Evolutionary conservation across 2,113 vertebrate species (phyloP), one percentile per base, ranked within the genome.

Genomic region (Pleuronectes platessa): DNA sequence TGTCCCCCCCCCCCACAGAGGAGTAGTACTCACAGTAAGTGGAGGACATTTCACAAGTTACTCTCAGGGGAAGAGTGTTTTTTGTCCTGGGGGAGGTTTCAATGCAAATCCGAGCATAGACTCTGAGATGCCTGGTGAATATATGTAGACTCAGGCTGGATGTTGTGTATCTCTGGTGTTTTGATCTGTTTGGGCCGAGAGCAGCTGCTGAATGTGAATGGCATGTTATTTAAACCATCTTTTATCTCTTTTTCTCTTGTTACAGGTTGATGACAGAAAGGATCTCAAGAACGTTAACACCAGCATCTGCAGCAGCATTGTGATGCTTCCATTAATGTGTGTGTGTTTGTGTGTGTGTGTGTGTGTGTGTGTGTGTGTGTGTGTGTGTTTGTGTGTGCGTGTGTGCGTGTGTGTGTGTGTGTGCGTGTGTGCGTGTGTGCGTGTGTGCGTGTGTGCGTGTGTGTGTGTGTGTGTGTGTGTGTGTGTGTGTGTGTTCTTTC

Each of bases 191-290:
- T 54, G 37, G 79, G 66, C 59, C 7, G 21, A 68, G 8, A 54
- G 31, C 40, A 47, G 42, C 60, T 45, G 8, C 68, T 62, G 47
- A 78, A 71, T 74, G 31, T 62, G 47, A 78, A 71, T 74, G 26
- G 13, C 49, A 49, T 69, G 53, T 23, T 68, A 3, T 17, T 71
- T 47, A 49, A 59, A 45, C n/a, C 35, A 17, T 60, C 74, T 27
- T 73, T 47, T 76, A 60, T 77, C 23, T 79, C 26, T 17, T 70
- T n/a, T 81, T 63, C 17, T 72, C 23, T 81, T 63, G 26, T 86
- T 81, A 58, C 71, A 86, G 86, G 69, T 60, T 61, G 77, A 76
- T 27, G 42, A 81, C 27, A 35, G 1, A 3, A 37, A 74, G 42
- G 17, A 73, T 62, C 53, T 47, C 14, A 61, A 37, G 24, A 77